Conservation (phyloP, 2,113 vertebrate genomes). For the Aegotheles bennettii region DNA sequence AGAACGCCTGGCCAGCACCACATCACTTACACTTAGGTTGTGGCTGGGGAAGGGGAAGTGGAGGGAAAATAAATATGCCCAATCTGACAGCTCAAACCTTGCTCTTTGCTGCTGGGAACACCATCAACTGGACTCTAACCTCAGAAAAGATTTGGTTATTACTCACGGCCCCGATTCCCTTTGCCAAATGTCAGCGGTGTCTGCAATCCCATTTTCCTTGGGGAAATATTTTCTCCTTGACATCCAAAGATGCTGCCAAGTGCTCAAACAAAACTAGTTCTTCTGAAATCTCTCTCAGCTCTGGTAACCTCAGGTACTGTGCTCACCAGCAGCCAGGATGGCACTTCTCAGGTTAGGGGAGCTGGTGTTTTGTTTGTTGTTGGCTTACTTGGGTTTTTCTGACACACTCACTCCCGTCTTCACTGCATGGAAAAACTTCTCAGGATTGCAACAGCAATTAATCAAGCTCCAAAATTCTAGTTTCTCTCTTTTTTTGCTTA, state of each 20-base stretch:
- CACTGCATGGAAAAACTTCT: background rate
- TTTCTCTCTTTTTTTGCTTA: background rate
- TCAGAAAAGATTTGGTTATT: background rate
- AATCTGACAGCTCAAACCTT: background rate
- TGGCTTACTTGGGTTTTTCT: background rate
- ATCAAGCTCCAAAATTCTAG: background rate
- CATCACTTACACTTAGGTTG: background rate
- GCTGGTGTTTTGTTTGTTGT: background rate
- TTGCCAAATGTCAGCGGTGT: background rate
- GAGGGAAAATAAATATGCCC: background rate
- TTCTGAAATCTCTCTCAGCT: background rate
- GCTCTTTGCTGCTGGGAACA: background rate
- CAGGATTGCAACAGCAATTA: background rate
- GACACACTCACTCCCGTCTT: background rate
- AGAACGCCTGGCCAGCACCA: background rate
- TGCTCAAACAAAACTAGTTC: background rate
- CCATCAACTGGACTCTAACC: background rate
- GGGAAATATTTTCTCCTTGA: background rate
- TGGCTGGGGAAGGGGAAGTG: background rate
- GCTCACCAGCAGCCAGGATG: background rate
- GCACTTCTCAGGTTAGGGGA: background rate
- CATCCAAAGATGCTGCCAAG: background rate
- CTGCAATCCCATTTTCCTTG: background rate
- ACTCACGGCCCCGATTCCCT: background rate
- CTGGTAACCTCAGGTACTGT: background rate